A percentile compares a stretch with the other conserved stretches of the same genome.
Evolutionary conservation across 2,113 vertebrate genomes (phyloP).

Genomic region (Crypturellus undulatus): DNA sequence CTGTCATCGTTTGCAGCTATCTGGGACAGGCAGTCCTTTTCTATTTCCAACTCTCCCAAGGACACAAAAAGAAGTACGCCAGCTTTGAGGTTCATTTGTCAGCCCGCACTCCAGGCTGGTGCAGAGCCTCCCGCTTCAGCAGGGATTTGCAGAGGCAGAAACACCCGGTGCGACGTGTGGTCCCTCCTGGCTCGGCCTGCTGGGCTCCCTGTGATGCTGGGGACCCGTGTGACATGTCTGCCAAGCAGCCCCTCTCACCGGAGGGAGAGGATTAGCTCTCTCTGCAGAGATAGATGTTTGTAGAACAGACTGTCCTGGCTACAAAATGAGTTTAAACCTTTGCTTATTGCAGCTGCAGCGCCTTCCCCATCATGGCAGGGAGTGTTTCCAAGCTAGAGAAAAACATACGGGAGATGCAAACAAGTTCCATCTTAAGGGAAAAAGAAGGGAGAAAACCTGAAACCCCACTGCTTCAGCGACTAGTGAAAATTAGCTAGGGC

Average conservation of each 20-base stretch:
- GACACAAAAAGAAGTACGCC: slow-evolving; percentile 15
- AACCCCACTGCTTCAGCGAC: not conserved
- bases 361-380: not conserved
- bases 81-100: slow-evolving; percentile 30
- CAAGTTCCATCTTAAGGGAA: not conserved
- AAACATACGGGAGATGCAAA: not conserved
- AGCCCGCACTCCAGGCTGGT: not conserved
- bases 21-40: slow-evolving; percentile 56
- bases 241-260: too few species aligned
- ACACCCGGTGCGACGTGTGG: accelerated
- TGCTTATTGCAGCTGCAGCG: not conserved
- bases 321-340: not conserved
- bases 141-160: not conserved
- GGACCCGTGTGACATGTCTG: not conserved
- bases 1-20: slow-evolving; percentile 15
- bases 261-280: too few species aligned
- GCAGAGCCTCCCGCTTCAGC: not conserved
- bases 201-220: accelerated
- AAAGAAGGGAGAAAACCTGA: not conserved
- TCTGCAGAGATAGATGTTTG: too few species aligned
- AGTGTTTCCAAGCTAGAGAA: not conserved
- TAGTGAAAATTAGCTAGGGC: not conserved
- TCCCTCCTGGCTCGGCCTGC: accelerated
- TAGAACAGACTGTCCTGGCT: not conserved
- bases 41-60: slow-evolving; percentile 47